Base-by-base conservation (phyloP, 1,140 invertebrate genomes). In the Drosophila pseudoobscura region DNA sequence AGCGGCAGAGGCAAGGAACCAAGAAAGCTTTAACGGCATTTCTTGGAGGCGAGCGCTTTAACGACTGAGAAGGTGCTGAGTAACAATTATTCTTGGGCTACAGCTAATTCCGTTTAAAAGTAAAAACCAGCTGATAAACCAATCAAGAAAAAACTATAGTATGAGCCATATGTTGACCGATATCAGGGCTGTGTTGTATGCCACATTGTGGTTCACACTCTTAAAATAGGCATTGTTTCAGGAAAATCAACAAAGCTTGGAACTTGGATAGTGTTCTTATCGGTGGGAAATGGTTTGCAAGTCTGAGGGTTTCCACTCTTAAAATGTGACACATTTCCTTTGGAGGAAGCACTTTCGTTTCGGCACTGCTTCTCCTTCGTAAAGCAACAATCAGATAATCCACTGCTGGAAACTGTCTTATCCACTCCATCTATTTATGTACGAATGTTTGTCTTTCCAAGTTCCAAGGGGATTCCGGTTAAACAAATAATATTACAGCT, bases 401-500 rank as follows among this genome's bases (percentile, higher is more conserved):
- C 57, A 72, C 69, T 50, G 55, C 69, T 61, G 31, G 22, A 35
- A 29, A 55, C 57, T 72, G 44, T 73, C 69, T 45, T 50, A 73
- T 73, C 70, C 70, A 71, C 41, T 71, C 29, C 29, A 46, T 35
- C 50, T n/a, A 7, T 26, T n/a, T 17, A 26, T 6, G 20, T 9
- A 35, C 45, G 8, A 47, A 39, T 71, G 46, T 45, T 57, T 58
- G 57, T 29, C 35, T 41, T 39, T 2, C 45, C 29, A 52, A 44
- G 61, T 75, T 73, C 75, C 80, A 49, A 41, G n/a, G 17, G 57
- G 62, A 52, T 76, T 75, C 62, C 58, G 59, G 68, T 68, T 64
- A 70, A 70, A 69, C 55, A 83, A 82, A 82, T 72, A 82, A 74
- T 72, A 51, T 82, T 83, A 65, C 75, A 83, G 79, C 63, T 72